Base-by-base conservation (phyloP, 1,140 invertebrate species). In the Papilio helenus region DNA sequence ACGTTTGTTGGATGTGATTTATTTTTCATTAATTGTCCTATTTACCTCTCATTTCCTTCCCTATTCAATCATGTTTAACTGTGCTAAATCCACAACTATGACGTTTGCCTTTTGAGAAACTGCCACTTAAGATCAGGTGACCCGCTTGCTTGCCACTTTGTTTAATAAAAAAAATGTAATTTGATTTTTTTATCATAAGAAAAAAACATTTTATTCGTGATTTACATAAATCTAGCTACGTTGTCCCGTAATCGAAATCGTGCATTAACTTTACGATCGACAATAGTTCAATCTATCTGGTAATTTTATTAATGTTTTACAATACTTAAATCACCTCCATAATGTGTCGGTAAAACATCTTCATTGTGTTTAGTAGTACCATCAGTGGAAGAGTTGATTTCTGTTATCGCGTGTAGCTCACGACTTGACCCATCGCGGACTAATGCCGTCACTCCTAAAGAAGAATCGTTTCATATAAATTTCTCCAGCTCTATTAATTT, bases 391-490 rank as follows among this genome's bases (percentile, higher is more conserved):
- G 18, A 77, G 65, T 46, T 18, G 77, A 72, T 34, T 80, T 61
- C 12, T 29, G 23, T 68, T 44, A 74, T 74, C 81, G 80, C 80
- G 79, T 49, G 29, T 71, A 44, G 18, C 46, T 82, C 79, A 80
- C 80, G 84, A 81, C 83, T 87, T 83, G 72, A 29, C 39, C 82
- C 85, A 82, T 46, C 79, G 49, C n/a, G 79, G 18, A 80, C 82
- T 85, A 86, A 88, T 83, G 83, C 84, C 83, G 84, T 88, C 85
- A 85, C 82, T 83, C 61, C 79, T 61, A 76, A 86, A 88, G 88
- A 90, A 85, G 87, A 88, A 90, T 90, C 81, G 87, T 83, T 86
- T 84, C 85, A 86, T 88, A 88, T 87, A 90, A 88, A 90, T 89
- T 81, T 88, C 84, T 82, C 81, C 29, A 81, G 79, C 87, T 85